Conservation (phyloP, 2,113 vertebrate genomes). For the Azemiops feae region DNA sequence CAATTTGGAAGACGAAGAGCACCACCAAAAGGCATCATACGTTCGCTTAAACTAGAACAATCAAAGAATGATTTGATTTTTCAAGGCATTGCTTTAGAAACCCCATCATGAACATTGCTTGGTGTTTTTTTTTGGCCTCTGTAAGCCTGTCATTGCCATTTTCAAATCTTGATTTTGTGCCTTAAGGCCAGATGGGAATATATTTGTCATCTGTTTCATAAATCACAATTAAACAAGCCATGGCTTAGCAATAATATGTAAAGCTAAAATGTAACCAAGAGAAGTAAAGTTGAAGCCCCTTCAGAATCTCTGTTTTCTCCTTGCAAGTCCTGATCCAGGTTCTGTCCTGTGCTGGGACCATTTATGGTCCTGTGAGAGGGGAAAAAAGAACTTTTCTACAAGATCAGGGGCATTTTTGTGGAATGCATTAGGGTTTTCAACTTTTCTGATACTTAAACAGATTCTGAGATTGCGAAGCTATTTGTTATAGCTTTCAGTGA, state of each 20-base stretch:
- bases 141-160: not conserved
- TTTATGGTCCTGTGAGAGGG: too few species aligned
- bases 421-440: not conserved
- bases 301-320: not conserved
- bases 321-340: not conserved
- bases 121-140: not conserved
- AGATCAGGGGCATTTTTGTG: not conserved
- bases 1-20: not conserved
- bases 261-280: not conserved
- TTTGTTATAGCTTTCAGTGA: not conserved
- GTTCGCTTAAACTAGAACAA: not conserved
- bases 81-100: not conserved
- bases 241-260: not conserved
- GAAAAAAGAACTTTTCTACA: not conserved
- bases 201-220: not conserved
- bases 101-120: not conserved
- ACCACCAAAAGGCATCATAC: not conserved
- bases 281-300: not conserved
- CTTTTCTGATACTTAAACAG: not conserved
- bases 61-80: not conserved
- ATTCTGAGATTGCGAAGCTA: not conserved
- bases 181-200: not conserved
- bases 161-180: not conserved
- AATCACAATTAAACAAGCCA: not conserved
- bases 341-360: not conserved